Evolutionary conservation across 2,797 vertebrate species (phyloP), one percentile per base, ranked within the genome.

Genomic region (Ptychobarbus kaznakovi): DNA sequence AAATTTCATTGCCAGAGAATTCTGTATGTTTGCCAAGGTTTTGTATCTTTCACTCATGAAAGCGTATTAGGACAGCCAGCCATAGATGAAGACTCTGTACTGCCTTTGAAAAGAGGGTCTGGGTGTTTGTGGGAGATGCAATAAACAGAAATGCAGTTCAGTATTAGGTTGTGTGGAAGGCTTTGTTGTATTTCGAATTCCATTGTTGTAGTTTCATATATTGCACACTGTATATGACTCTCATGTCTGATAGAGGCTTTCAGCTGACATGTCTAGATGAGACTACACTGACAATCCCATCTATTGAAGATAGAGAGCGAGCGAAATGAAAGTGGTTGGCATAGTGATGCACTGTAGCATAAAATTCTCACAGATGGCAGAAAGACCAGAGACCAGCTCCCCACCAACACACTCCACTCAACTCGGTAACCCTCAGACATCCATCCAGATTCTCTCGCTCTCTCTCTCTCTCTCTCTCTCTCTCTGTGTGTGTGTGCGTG

Each of bases 311-410:
- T 38, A 58, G 46, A 22, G 46, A 65, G 44, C 65, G 38, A 86
- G 28, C 56, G 49, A 56, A 86, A 83, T 78, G 46, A 61, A 84
- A 87, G 61, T 38, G 84, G 51, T 86, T 72, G 85, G 86, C 53
- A 86, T 82, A 84, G 74, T 73, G 74, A 80, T 85, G 75, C 75
- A 61, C 80, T 84, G 58, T 22, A 44, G 81, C 80, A 80, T 87
- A 75, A 72, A 65, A 90, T 83, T 84, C 68, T 87, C 89, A 88
- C 87, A 88, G 89, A 90, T 90, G 86, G 86, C 87, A 86, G 77
- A 44, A 80, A 88, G 86, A 80, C 86, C 80, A 89, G 66, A 72
- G 83, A 86, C 73, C 81, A 77, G 80, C 80, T 78, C 58, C 75
- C 44, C 80, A 83, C 77, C 77, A 80, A 74, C 81, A 25, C 42